These are phyloP conservation scores for Drosophila willistoni DNA, from an alignment of 1,140 invertebrate genomes.

Conservation along the genomic window DNA sequence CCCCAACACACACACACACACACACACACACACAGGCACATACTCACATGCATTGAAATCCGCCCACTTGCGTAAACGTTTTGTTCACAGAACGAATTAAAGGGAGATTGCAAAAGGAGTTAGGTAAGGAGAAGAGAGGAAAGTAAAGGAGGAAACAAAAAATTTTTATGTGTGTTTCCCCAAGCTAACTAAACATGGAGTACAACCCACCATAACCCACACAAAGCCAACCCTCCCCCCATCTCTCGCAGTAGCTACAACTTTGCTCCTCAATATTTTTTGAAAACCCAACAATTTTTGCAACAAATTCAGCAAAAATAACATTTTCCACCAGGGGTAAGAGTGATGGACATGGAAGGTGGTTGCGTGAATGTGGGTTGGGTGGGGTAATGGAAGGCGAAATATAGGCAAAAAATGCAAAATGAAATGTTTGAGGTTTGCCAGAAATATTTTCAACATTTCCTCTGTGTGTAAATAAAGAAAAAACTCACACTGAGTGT, in stretches of 20 bases:
- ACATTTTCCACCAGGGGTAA: slow-evolving; percentile 38
- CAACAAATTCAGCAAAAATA: slow-evolving; percentile 66
- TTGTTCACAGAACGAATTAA: slow-evolving; percentile 38
- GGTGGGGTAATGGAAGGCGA: slow-evolving; percentile 10
- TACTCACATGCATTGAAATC: no score
- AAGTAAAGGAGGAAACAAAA: slow-evolving; percentile 41
- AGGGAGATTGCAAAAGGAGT: not conserved
- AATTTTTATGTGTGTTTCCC: slow-evolving; percentile 13
- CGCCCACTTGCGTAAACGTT: slow-evolving; percentile 55
- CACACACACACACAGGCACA: not conserved
- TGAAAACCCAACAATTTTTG: slow-evolving; percentile 68
- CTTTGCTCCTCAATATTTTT: slow-evolving; percentile 73
- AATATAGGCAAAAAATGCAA: slow-evolving; percentile 43
- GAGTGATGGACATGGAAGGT: not conserved
- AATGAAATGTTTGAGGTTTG: slow-evolving; percentile 77
- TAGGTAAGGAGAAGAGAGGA: no score
- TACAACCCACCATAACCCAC: slow-evolving; percentile 16
- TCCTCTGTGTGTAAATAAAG: slow-evolving; percentile 48
- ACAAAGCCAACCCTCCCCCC: not conserved
- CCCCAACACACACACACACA: slow-evolving; percentile 48
- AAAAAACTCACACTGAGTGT: slow-evolving; percentile 26
- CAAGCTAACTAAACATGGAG: slow-evolving; percentile 50
- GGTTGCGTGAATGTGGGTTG: not conserved
- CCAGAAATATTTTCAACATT: slow-evolving; percentile 74
- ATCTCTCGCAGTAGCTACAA: slow-evolving; percentile 32